Conservation (phyloP, 2,113 vertebrate genomes). For the Myrmophylax atrothorax region DNA sequence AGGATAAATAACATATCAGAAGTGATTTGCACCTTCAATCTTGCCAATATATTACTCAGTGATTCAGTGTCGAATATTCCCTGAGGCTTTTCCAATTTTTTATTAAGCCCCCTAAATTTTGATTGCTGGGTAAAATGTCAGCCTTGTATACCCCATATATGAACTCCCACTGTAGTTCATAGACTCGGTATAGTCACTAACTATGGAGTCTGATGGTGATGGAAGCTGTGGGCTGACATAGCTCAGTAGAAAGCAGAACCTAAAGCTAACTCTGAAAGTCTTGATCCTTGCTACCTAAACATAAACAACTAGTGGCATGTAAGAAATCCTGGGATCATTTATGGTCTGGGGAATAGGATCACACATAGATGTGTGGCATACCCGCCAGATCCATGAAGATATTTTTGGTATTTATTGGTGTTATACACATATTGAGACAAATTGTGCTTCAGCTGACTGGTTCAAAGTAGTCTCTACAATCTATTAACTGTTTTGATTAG, state of each 20-base stretch:
- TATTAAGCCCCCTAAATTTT: not conserved
- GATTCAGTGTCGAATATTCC: not conserved
- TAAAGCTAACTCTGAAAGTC: not conserved
- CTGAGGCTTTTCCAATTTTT: not conserved
- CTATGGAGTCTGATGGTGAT: not conserved
- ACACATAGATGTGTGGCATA: not conserved
- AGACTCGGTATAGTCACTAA: not conserved
- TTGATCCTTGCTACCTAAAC: not conserved
- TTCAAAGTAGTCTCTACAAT: not conserved
- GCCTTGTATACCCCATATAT: not conserved
- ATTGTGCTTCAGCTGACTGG: not conserved
- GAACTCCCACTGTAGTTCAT: rapidly evolving
- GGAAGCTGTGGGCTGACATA: not conserved
- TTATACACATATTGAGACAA: not conserved
- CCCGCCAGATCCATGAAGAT: not conserved
- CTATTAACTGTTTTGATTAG: not conserved
- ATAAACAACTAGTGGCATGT: not conserved
- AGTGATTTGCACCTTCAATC: not conserved
- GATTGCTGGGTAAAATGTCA: not conserved
- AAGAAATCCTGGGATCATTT: not conserved
- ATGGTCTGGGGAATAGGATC: not conserved
- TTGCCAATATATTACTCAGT: not conserved
- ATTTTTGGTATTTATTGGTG: not conserved
- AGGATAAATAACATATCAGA: not conserved
- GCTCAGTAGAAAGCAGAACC: not conserved